Conservation (phyloP, 2,888 invertebrate genomes). For the Sminthurinus aureus region DNA sequence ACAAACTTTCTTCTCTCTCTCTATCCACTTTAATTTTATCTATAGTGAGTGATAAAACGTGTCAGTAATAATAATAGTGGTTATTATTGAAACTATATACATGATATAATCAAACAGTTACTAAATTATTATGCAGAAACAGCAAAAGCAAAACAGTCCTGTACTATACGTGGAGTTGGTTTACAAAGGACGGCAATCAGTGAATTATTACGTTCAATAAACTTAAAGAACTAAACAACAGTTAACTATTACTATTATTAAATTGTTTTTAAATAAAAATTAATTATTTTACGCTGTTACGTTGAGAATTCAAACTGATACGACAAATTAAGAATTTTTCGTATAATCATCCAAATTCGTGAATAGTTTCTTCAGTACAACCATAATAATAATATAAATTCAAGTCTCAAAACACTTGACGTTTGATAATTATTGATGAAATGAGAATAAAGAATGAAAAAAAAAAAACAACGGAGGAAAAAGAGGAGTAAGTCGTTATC, state of each 20-base stretch:
- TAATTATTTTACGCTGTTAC: not conserved
- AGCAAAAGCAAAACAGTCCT: not conserved
- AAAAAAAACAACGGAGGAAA: too few species aligned
- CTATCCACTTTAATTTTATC: too few species aligned
- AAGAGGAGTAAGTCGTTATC: too few species aligned
- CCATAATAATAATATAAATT: too few species aligned
- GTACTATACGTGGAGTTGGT: not conserved
- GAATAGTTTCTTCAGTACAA: too few species aligned
- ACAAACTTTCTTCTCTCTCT: too few species aligned
- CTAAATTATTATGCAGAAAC: too few species aligned
- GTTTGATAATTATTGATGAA: not conserved
- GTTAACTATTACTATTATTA: not conserved
- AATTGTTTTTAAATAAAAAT: not conserved
- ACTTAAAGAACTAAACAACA: not conserved
- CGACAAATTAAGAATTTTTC: not conserved
- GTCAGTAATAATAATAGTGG: too few species aligned
- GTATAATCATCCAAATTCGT: not conserved
- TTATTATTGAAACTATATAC: too few species aligned
- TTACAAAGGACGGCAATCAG: not conserved
- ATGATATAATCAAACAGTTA: too few species aligned
- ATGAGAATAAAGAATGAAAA: not conserved
- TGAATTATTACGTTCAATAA: not conserved
- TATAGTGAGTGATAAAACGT: too few species aligned
- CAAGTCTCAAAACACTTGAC: not conserved
- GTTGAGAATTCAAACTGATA: conserved; percentile 1